A percentile compares a stretch with the other conserved stretches of the same genome.
Evolutionary conservation across 2,113 vertebrate genomes (phyloP).

Genomic region (Vidua chalybeata): DNA sequence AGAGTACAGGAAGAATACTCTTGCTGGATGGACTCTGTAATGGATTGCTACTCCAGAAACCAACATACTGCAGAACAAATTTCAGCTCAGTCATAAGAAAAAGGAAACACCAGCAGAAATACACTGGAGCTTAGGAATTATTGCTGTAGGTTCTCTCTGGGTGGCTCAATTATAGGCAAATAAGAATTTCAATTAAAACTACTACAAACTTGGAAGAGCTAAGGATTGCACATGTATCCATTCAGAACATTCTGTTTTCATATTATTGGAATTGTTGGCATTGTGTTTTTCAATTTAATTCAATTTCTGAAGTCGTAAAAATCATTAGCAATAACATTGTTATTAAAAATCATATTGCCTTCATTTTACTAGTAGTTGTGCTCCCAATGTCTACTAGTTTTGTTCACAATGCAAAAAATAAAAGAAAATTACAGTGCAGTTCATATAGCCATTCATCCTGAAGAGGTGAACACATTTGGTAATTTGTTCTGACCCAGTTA

Average conservation of each 20-base stretch:
- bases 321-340: not conserved
- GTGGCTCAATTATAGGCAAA: not conserved
- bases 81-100: not conserved
- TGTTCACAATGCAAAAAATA: not conserved
- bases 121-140: not conserved
- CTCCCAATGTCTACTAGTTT: not conserved
- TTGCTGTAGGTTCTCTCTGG: not conserved
- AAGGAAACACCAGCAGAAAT: not conserved
- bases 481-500: not conserved
- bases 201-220: not conserved
- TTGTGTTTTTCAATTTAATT: not conserved
- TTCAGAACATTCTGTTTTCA: not conserved
- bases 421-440: not conserved
- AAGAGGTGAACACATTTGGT: not conserved
- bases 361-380: not conserved
- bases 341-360: not conserved
- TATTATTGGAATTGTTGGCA: not conserved
- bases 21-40: not conserved
- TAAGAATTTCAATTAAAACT: not conserved
- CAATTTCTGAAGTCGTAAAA: not conserved
- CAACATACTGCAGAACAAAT: not conserved
- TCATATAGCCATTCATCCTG: not conserved
- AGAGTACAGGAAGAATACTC: not conserved
- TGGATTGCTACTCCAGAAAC: not conserved
- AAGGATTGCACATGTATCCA: not conserved